phyloP scores from a whole-genome alignment of 2,888 invertebrate genomes.

The Blomia tropicalis region DNA sequence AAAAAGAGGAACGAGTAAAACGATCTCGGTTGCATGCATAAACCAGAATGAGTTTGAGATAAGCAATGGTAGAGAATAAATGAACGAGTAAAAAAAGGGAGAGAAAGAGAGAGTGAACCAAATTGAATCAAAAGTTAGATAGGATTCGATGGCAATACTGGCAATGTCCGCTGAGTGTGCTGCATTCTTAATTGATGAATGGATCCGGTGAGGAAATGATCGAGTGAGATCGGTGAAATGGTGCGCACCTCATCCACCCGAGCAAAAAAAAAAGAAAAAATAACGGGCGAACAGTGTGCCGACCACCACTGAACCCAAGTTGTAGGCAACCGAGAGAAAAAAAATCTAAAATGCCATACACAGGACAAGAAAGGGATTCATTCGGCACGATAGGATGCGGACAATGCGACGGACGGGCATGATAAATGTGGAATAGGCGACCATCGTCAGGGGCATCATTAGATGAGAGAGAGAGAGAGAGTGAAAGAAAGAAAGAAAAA shows the following conservation, averaged over 20 bases:
- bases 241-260: not conserved
- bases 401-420: conserved; percentile 7
- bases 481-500: too few relatives aligned
- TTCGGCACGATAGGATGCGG: conserved; percentile 13
- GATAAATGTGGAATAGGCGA: conserved; percentile 10
- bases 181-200: conserved; percentile 13
- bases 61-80: too few relatives aligned
- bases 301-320: too few relatives aligned
- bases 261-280: not conserved
- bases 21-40: too few relatives aligned
- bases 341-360: not conserved
- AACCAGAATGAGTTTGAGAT: too few relatives aligned
- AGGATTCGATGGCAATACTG: not conserved
- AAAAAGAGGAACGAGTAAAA: too few relatives aligned
- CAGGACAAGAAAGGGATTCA: conserved; percentile 3
- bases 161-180: not conserved
- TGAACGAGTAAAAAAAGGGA: too few relatives aligned
- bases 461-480: too few relatives aligned
- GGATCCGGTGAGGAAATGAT: conserved; percentile 15
- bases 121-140: conserved; percentile 15
- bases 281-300: not conserved
- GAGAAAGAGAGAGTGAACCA: conserved; percentile 2
- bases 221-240: not conserved
- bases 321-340: not conserved
- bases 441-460: not conserved